Conservation (phyloP, 2,797 vertebrate genomes). For the Emys orbicularis region DNA sequence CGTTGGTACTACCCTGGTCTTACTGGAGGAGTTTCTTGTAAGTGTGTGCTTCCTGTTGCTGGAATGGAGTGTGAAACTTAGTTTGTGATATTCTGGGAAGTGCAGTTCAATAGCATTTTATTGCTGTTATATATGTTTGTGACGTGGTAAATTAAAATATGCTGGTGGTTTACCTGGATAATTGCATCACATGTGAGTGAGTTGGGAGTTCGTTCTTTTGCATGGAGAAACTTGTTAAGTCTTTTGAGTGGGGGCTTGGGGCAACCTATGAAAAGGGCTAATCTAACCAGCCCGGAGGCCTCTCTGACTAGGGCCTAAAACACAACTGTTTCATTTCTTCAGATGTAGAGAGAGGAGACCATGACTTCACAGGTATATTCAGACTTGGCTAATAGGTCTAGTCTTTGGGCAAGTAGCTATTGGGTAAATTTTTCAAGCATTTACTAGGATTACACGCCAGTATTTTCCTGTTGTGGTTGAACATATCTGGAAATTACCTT, state of each 20-base stretch:
- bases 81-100: not conserved
- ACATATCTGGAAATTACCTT: not conserved
- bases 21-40: not conserved
- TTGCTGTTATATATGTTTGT: not conserved
- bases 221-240: not conserved
- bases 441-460: not conserved
- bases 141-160: not conserved
- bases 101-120: not conserved
- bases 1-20: not conserved
- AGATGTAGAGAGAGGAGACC: not conserved
- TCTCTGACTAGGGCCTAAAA: not conserved
- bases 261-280: not conserved
- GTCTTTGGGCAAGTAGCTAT: not conserved
- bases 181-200: not conserved
- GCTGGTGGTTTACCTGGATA: not conserved
- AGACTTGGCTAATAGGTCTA: not conserved
- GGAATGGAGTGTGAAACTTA: not conserved
- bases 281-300: not conserved
- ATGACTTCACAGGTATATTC: not conserved
- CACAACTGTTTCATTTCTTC: not conserved
- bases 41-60: not conserved
- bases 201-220: not conserved
- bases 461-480: not conserved
- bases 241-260: fast-evolving
- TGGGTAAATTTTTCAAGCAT: not conserved